Percentiles rank a stretch among this genome's conserved stretches.
Evolutionary conservation across 2,797 vertebrate species (phyloP).

Genomic region (Eulemur mongoz): DNA sequence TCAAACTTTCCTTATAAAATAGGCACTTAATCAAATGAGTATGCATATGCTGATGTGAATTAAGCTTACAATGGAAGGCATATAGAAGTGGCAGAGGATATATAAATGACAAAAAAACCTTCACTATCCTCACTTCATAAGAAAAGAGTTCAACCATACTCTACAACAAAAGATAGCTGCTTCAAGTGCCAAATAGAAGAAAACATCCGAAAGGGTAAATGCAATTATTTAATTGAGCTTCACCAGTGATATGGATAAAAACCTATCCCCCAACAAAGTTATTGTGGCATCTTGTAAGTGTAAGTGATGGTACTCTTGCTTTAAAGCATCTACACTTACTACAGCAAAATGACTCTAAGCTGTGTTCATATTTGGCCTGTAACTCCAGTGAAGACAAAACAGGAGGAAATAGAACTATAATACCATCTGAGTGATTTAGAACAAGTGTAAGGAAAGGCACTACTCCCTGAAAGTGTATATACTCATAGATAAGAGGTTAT

Average conservation of each 20-base stretch:
- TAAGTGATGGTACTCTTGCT: constrained; percentile 5
- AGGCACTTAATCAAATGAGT: background rate
- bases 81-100: background rate
- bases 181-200: background rate
- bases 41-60: background rate
- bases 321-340: constrained; percentile 6
- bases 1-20: background rate
- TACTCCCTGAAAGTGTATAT: background rate
- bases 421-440: constrained; percentile 48
- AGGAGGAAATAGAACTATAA: constrained; percentile 12
- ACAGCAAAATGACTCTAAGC: constrained; percentile 6
- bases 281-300: background rate
- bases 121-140: background rate
- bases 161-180: background rate
- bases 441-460: background rate
- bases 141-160: background rate
- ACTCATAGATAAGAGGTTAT: background rate
- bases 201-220: background rate
- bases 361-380: constrained; percentile 21
- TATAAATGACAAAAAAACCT: background rate
- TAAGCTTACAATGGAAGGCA: background rate
- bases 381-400: constrained; percentile 24
- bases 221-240: constrained; percentile 31
- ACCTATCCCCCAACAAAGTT: background rate
- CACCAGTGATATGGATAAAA: background rate